Conservation (phyloP, 2,113 vertebrate species). For the Patagioenas fasciata region DNA sequence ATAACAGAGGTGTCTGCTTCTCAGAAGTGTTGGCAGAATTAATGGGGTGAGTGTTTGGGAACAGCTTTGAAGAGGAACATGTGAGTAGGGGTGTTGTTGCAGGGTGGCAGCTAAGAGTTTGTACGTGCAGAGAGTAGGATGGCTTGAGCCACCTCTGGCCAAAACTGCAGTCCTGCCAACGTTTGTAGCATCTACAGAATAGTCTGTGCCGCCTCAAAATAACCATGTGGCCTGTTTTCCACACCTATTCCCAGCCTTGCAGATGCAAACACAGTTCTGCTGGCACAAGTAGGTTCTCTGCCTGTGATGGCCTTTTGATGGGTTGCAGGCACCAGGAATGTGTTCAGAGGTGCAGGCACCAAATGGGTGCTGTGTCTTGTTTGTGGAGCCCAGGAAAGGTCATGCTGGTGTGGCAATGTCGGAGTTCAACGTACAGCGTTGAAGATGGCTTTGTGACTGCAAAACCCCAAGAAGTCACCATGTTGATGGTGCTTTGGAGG, state of each 20-base stretch:
- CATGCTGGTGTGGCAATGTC: fast-evolving
- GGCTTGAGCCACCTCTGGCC: not conserved
- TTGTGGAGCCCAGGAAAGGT: not conserved
- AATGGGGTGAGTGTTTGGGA: not conserved
- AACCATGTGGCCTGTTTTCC: not conserved
- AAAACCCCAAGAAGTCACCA: not conserved
- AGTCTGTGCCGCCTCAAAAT: not conserved
- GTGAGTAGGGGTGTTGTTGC: not conserved
- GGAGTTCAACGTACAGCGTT: fast-evolving
- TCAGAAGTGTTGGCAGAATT: not conserved
- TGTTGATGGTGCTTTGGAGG: not conserved
- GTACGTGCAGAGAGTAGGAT: not conserved
- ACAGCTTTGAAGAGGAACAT: not conserved
- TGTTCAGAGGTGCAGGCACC: not conserved
- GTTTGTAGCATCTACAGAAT: not conserved
- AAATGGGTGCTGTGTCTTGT: not conserved
- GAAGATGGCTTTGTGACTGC: not conserved
- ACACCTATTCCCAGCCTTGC: not conserved
- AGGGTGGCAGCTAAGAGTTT: not conserved
- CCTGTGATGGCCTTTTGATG: not conserved
- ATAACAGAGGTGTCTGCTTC: conserved; percentile 6
- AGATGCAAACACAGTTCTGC: not conserved
- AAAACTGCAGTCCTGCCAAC: not conserved
- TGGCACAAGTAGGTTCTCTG: not conserved
- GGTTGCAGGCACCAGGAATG: not conserved